Percentiles rank a stretch among this genome's conserved stretches.
phyloP scores from a whole-genome alignment of 2,888 invertebrate genomes.

The Pandemis heparana region DNA sequence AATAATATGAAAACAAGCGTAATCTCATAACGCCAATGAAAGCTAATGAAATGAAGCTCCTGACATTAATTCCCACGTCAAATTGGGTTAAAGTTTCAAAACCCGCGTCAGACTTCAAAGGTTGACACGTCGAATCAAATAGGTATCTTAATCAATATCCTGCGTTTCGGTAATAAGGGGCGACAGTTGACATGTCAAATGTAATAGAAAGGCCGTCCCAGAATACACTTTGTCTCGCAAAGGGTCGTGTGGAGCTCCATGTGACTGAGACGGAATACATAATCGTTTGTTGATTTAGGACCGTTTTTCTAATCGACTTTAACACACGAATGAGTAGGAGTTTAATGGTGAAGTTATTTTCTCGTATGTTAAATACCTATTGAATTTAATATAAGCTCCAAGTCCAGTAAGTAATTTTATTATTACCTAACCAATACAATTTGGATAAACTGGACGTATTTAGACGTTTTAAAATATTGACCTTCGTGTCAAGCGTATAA shows the following conservation, averaged over 20 bases:
- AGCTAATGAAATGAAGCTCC: slow-evolving; percentile 4
- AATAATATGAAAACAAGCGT: slow-evolving; percentile 27
- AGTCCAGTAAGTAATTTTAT: neutral
- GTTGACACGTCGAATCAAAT: slow-evolving; percentile 37
- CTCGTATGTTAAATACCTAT: neutral
- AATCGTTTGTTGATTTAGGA: slow-evolving; percentile 38
- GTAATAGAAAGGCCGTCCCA: slow-evolving; percentile 36
- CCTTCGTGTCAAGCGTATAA: neutral
- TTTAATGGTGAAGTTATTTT: neutral
- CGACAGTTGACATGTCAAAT: slow-evolving; percentile 40
- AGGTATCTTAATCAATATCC: slow-evolving; percentile 43
- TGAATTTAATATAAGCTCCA: neutral
- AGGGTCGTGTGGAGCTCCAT: slow-evolving; percentile 28
- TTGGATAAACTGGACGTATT: neutral
- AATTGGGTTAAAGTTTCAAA: slow-evolving; percentile 22
- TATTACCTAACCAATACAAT: neutral
- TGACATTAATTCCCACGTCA: slow-evolving; percentile 28
- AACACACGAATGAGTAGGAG: neutral
- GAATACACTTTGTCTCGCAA: slow-evolving; percentile 37
- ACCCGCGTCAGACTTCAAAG: slow-evolving; percentile 41
- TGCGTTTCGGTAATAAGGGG: slow-evolving; percentile 35
- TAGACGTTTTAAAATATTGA: neutral
- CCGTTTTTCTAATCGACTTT: slow-evolving; percentile 26
- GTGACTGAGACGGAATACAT: slow-evolving; percentile 34
- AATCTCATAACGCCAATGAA: slow-evolving; percentile 4